These are phyloP conservation scores for Hypothenemus hampei DNA, from an alignment of 1,140 invertebrate species.

Conservation along the genomic window DNA sequence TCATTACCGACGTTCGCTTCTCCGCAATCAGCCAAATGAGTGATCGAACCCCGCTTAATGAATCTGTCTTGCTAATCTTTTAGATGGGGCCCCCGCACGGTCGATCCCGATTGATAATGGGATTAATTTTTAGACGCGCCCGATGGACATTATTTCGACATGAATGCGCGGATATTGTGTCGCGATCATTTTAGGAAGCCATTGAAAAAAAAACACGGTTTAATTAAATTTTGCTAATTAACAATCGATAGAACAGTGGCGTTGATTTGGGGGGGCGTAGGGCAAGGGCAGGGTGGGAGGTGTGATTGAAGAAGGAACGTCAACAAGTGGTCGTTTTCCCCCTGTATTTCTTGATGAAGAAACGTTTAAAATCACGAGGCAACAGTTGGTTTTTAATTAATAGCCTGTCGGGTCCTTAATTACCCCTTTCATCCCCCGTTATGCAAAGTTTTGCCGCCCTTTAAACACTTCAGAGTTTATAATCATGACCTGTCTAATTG, in stretches of 20 bases:
- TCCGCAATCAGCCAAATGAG: conserved; percentile 46
- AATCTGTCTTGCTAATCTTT: conserved; percentile 48
- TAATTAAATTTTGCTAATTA: too few relatives aligned
- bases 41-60: conserved; percentile 47
- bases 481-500: conserved; percentile 37
- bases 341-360: too few relatives aligned
- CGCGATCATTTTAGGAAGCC: too few relatives aligned
- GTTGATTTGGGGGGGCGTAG: too few relatives aligned
- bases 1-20: conserved; percentile 27
- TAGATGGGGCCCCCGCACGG: conserved; percentile 43
- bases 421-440: conserved; percentile 46
- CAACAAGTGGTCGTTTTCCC: too few relatives aligned
- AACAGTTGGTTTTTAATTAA: conserved; percentile 45
- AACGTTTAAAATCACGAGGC: too few relatives aligned
- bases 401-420: conserved; percentile 43
- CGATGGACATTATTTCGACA: too few relatives aligned
- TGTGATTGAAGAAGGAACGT: too few relatives aligned
- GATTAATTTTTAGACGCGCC: conserved; percentile 48
- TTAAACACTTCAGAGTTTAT: conserved; percentile 17
- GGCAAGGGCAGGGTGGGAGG: too few relatives aligned
- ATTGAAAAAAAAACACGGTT: too few relatives aligned
- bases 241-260: too few relatives aligned
- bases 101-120: conserved; percentile 45
- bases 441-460: conserved; percentile 39
- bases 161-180: too few relatives aligned